These are phyloP conservation scores for Iphiclides podalirius DNA, from an alignment of 2,888 invertebrate genomes.

Conservation along the genomic window DNA sequence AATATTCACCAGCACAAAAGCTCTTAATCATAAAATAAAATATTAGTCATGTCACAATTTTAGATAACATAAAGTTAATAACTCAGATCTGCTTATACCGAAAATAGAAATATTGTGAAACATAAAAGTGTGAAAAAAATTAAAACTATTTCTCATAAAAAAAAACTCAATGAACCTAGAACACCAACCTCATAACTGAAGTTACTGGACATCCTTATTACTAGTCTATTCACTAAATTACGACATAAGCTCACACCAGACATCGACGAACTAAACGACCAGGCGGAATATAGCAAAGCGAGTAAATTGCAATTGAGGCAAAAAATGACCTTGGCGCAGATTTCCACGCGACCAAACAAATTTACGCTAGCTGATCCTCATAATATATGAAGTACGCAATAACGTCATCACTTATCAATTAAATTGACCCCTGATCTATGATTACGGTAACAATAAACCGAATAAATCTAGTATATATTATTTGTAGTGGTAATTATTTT, in stretches of 20 bases:
- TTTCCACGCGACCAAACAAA: conserved; percentile 23
- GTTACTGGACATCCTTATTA: conserved; percentile 53
- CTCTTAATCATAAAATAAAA: too few relatives aligned
- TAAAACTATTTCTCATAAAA: too few relatives aligned
- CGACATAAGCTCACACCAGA: conserved; percentile 42
- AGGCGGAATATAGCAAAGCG: conserved; percentile 26
- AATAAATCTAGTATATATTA: conserved; percentile 36
- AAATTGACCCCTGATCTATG: conserved; percentile 59
- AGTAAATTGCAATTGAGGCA: conserved; percentile 34
- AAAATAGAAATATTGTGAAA: too few relatives aligned
- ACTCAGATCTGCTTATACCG: too few relatives aligned
- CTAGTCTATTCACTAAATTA: conserved; percentile 44
- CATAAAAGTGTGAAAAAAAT: too few relatives aligned
- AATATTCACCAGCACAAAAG: too few relatives aligned
- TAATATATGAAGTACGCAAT: conserved; percentile 10
- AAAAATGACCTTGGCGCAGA: conserved; percentile 37
- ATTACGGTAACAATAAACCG: conserved; percentile 38
- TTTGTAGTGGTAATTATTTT: conserved; percentile 20
- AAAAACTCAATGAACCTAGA: too few relatives aligned
- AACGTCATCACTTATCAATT: conserved; percentile 42
- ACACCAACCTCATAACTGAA: conserved; percentile 57
- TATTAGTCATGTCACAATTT: too few relatives aligned
- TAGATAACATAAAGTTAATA: too few relatives aligned
- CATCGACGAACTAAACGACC: conserved; percentile 49
- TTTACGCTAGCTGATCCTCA: conserved; percentile 11